Conservation (phyloP, 2,888 invertebrate species). For the Andrena chrysosceles region DNA sequence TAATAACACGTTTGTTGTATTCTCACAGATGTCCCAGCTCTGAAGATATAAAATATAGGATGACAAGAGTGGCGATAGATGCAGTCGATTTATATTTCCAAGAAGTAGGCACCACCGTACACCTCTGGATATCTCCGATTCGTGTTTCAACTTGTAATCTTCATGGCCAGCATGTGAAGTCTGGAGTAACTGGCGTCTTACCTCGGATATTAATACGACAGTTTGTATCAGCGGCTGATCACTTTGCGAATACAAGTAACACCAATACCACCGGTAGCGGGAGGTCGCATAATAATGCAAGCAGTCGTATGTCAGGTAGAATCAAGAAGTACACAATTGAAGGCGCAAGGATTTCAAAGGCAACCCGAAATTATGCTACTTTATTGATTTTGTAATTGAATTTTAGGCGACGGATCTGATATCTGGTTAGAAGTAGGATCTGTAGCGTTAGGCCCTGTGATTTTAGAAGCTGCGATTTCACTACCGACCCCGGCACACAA, state of each 20-base stretch:
- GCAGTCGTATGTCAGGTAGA: constrained; percentile 83
- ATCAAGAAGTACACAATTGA: constrained; percentile 3
- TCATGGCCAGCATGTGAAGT: constrained; percentile 96
- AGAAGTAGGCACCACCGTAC: constrained; percentile 94
- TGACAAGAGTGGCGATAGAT: constrained; percentile 95
- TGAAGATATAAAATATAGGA: constrained; percentile 92
- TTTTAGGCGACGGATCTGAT: constrained; percentile 86
- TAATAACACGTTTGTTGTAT: neutral
- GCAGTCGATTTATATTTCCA: constrained; percentile 96
- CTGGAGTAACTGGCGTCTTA: constrained; percentile 94
- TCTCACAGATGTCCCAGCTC: constrained; percentile 81
- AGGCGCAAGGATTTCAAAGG: neutral
- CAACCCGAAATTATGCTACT: neutral
- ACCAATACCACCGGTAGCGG: constrained; percentile 89
- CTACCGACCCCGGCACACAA: constrained; percentile 92
- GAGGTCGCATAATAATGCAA: constrained; percentile 87
- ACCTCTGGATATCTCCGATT: constrained; percentile 95
- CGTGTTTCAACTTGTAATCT: constrained; percentile 96
- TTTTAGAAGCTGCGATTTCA: constrained; percentile 95
- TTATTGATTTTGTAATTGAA: neutral
- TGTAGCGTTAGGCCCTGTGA: constrained; percentile 94
- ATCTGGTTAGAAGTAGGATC: constrained; percentile 97
- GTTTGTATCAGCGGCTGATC: constrained; percentile 87
- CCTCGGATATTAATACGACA: constrained; percentile 90
- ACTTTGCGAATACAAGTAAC: constrained; percentile 86